Conservation (phyloP, 2,797 vertebrate genomes). For the Rhodeus uyekii region DNA sequence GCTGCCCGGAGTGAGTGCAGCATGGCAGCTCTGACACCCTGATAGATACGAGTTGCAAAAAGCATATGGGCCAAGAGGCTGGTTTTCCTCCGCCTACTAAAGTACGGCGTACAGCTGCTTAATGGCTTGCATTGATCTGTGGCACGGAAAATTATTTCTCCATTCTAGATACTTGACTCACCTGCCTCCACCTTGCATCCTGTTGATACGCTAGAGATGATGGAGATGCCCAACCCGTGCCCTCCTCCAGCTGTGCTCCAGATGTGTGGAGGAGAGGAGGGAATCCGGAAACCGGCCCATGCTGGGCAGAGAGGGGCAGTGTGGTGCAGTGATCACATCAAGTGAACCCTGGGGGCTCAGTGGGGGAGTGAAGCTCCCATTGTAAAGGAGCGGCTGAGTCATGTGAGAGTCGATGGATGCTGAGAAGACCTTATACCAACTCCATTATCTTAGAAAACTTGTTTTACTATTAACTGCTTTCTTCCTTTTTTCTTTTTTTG, state of each 20-base stretch:
- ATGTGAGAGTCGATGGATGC: background rate
- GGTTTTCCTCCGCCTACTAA: slow-evolving; percentile 66
- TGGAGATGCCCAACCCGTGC: slow-evolving; percentile 23
- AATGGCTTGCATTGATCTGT: slow-evolving; percentile 53
- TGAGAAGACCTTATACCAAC: background rate
- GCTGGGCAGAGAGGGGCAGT: slow-evolving; percentile 19
- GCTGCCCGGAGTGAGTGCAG: slow-evolving; percentile 68
- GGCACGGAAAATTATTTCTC: slow-evolving; percentile 39
- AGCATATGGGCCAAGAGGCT: slow-evolving; percentile 75
- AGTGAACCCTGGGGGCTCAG: slow-evolving; percentile 13
- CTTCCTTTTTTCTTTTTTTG: too few species aligned
- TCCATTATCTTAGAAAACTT: too few species aligned
- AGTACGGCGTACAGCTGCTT: slow-evolving; percentile 63
- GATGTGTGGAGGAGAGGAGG: slow-evolving; percentile 44
- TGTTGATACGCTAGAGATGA: slow-evolving; percentile 47
- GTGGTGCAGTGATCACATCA: slow-evolving; percentile 13
- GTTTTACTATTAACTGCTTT: too few species aligned
- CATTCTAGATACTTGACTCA: slow-evolving; percentile 35
- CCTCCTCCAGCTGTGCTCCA: slow-evolving; percentile 53
- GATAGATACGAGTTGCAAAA: slow-evolving; percentile 70
- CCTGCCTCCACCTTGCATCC: slow-evolving; percentile 33
- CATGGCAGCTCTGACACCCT: slow-evolving; percentile 72
- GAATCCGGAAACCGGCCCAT: slow-evolving; percentile 1
- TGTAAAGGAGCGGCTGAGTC: background rate
- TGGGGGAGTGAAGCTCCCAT: background rate